Percentiles rank a stretch among this genome's conserved stretches.
phyloP scores from a whole-genome alignment of 2,113 vertebrate genomes.

The Actenoides lindsayi region DNA sequence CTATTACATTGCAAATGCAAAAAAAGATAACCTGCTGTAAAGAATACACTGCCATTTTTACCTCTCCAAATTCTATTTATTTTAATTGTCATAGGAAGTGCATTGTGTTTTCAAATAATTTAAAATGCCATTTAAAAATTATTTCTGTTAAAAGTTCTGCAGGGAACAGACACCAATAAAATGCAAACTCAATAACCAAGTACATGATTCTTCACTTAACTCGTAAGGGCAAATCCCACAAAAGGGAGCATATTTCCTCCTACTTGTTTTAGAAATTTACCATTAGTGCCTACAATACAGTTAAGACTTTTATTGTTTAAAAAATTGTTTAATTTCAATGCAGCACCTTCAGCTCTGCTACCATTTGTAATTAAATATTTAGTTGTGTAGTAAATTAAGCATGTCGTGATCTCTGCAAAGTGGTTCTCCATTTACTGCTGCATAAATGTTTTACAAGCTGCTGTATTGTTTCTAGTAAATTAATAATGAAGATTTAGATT shows the following conservation, averaged over 20 bases:
- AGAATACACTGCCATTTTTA: background rate
- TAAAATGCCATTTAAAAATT: background rate
- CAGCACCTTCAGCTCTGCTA: constrained; percentile 57
- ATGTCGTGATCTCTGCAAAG: constrained; percentile 65
- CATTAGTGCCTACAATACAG: background rate
- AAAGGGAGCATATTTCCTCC: background rate
- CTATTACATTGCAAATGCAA: background rate
- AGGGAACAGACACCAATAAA: background rate
- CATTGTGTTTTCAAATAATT: background rate
- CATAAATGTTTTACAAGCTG: constrained; percentile 80
- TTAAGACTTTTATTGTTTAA: constrained; percentile 30
- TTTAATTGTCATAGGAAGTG: background rate
- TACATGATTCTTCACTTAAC: background rate
- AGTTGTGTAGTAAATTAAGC: constrained; percentile 72
- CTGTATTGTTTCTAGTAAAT: constrained; percentile 77
- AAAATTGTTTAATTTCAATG: constrained; percentile 60
- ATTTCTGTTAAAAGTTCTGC: background rate
- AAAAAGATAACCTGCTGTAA: background rate
- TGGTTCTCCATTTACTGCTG: constrained; percentile 67
- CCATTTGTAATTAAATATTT: constrained; percentile 77
- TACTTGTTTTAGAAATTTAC: background rate
- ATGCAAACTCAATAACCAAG: background rate
- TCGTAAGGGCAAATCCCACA: background rate
- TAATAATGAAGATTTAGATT: constrained; percentile 79
- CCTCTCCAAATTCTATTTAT: background rate